A percentile compares a stretch with the other conserved stretches of the same genome.
Evolutionary conservation across 2,113 vertebrate species (phyloP).

Genomic region (Tetraodon nigroviridis): DNA sequence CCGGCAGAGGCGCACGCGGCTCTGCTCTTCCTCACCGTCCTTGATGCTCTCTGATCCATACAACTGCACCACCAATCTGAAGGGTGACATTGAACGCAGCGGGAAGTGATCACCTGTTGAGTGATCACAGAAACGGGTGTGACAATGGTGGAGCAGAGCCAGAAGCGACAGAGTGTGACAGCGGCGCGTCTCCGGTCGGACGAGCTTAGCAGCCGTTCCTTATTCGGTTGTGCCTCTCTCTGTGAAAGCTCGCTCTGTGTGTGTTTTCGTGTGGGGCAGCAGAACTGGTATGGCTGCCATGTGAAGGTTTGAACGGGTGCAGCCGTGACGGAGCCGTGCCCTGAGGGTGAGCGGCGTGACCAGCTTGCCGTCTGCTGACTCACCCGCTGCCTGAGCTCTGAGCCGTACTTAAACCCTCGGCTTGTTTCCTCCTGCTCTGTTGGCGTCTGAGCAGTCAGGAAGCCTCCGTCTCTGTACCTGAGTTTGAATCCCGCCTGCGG

Average conservation of each 20-base stretch:
- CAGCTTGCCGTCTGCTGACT: slow-evolving; percentile 56
- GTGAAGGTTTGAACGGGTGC: slow-evolving; percentile 1
- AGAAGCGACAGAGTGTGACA: background rate
- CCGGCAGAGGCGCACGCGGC: background rate
- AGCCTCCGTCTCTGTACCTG: slow-evolving; percentile 7
- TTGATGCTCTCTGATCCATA: too few relatives aligned
- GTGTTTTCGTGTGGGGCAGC: background rate
- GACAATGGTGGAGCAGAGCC: background rate
- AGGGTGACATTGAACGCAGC: too few relatives aligned
- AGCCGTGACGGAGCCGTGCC: background rate
- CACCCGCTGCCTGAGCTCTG: slow-evolving; percentile 6
- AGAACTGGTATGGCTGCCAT: background rate
- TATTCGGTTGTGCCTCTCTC: too few relatives aligned
- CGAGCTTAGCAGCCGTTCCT: background rate
- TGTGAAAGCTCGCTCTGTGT: background rate
- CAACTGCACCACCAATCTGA: too few relatives aligned
- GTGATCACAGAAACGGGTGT: background rate
- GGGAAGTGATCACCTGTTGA: too few relatives aligned
- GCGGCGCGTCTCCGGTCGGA: background rate
- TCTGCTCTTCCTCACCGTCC: too few relatives aligned
- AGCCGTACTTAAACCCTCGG: slow-evolving; percentile 24
- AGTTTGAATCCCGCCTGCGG: slow-evolving; percentile 10
- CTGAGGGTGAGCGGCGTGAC: slow-evolving; percentile 34
- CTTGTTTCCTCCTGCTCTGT: slow-evolving; percentile 29
- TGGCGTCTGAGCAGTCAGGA: background rate